Conservation (phyloP, 2,888 invertebrate species). For the Stenotaenia linearis region DNA sequence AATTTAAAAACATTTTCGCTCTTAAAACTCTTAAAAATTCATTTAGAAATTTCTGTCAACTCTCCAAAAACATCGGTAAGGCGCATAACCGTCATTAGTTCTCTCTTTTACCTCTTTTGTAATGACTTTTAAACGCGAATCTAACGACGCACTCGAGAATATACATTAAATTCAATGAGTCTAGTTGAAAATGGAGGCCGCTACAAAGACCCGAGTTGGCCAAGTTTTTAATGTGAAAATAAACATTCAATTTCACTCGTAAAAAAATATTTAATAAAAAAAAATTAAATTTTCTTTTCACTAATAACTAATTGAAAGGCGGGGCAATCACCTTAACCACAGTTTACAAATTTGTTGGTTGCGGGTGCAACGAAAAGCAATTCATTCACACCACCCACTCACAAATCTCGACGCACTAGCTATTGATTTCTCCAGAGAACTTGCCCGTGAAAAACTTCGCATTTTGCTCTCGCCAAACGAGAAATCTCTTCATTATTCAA, state of each 20-base stretch:
- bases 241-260: neutral
- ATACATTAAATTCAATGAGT: conserved; percentile 5
- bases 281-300: no score
- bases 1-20: neutral
- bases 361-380: neutral
- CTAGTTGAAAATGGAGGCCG: neutral
- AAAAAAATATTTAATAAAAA: neutral
- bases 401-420: neutral
- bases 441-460: neutral
- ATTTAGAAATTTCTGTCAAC: conserved; percentile 10
- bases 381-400: neutral
- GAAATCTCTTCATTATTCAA: conserved; percentile 21
- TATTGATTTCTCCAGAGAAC: conserved; percentile 26
- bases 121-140: conserved; percentile 26
- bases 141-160: conserved; percentile 17
- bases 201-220: neutral
- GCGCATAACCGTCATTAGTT: neutral
- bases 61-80: neutral
- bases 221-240: neutral
- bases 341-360: conserved; percentile 13
- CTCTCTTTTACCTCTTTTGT: neutral
- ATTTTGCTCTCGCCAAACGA: neutral
- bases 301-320: no score
- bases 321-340: conserved; percentile 11
- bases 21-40: neutral